Base-by-base conservation (phyloP, 2,888 invertebrate genomes). In the Nemurella pictetii region DNA sequence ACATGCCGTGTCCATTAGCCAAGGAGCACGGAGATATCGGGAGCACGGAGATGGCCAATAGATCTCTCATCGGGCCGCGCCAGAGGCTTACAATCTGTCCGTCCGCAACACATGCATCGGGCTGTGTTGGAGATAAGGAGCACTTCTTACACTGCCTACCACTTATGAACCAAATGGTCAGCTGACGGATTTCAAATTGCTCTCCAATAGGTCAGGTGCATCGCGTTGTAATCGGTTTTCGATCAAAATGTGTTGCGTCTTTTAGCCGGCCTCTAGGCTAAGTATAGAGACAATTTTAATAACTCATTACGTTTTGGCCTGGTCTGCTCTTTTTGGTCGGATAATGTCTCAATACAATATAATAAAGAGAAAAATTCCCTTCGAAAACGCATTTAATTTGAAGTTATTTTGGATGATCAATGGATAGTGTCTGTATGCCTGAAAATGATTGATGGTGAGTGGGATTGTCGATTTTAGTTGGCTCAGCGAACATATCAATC, bases 1-100 rank as follows among this genome's bases (percentile, higher is more conserved):
- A 84, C 84, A 84, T 0, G 72, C 25, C 73, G 80, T 72, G 55
- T 80, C 80, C 29, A 84, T 84, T 80, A 75, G 83, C 55, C 30
- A 25, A 75, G 26, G 72, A 78, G 78, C 30, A 25, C 75, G 26
- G 72, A 78, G 78, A 78, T n/a, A 78, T n/a, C 78, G 78, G 78
- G 78, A 78, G 29, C 78, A 78, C 78, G 29, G 26, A 78, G 29
- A 80, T 32, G 32, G 32, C 27, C 80, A 3, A 80, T 80, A 80
- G 80, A 80, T 32, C 75, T 75, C 75, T 27, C 75, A 75, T 75
- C 75, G 27, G 28, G 9, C 9, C 26, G 25, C 7, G 75, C 75
- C 27, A 28, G 75, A 26, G 28, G 75, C 75, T 75, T 28, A 26
- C 75, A 75, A 75, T 75, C 75, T 75, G 75, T 75, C 28, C 26